Evolutionary conservation across 2,113 vertebrate genomes (phyloP).

Genomic region (Osmerus eperlanus): DNA sequence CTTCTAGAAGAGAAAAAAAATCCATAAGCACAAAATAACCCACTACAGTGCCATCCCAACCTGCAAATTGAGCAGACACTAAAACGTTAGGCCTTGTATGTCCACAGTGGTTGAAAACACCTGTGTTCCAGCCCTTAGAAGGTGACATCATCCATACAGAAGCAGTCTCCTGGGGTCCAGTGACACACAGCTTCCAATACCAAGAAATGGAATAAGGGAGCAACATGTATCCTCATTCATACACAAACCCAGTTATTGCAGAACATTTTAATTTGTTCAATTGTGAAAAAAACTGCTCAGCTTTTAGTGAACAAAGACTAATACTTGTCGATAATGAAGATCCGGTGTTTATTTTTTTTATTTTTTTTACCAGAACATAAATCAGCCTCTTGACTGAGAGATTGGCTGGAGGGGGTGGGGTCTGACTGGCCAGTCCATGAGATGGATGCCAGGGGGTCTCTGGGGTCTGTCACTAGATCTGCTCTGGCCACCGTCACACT

Average conservation of each 20-base stretch:
- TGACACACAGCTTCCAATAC: slow-evolving; percentile 3
- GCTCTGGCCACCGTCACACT: slow-evolving; percentile 33
- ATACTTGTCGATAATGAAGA: slow-evolving; percentile 40
- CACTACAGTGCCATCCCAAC: not conserved
- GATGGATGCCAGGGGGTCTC: slow-evolving; percentile 35
- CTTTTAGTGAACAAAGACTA: slow-evolving; percentile 52
- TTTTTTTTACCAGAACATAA: slow-evolving; percentile 43
- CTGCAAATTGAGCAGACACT: not conserved
- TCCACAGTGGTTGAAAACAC: not conserved
- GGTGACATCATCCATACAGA: not conserved
- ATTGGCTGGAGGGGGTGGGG: slow-evolving; percentile 43
- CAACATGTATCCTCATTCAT: not conserved
- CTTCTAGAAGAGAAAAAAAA: not conserved
- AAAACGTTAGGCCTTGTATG: not conserved
- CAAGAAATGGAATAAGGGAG: not conserved
- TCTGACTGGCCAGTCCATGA: slow-evolving; percentile 34
- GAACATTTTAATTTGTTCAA: too few species aligned
- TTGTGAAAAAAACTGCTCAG: not conserved
- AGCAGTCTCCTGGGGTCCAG: not conserved
- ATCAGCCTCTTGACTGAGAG: slow-evolving; percentile 50
- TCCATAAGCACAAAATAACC: slow-evolving; percentile 3
- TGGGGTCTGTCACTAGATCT: slow-evolving; percentile 33
- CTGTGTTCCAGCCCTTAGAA: not conserved
- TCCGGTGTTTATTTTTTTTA: slow-evolving; percentile 18
- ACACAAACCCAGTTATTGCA: too few species aligned